These are phyloP conservation scores for Microhierax caerulescens DNA, from an alignment of 2,797 vertebrate species.

Conservation along the genomic window DNA sequence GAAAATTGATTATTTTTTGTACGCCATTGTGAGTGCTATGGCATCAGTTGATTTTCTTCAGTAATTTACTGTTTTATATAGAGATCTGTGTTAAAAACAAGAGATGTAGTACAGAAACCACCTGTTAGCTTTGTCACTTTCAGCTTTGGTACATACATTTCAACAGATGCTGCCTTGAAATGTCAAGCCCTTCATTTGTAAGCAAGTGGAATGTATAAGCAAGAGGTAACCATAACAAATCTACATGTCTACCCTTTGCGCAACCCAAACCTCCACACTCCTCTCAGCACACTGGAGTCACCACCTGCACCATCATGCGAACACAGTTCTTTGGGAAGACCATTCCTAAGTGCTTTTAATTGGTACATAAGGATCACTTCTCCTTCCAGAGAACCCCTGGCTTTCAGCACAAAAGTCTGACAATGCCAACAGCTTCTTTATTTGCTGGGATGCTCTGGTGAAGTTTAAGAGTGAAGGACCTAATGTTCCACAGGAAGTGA, in stretches of 20 bases:
- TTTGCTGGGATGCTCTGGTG: background rate
- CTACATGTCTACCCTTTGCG: background rate
- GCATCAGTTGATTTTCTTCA: background rate
- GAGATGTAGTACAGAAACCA: background rate
- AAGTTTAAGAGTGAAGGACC: background rate
- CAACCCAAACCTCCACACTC: background rate
- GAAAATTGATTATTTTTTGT: background rate
- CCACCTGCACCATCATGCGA: accelerated
- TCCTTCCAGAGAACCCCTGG: background rate
- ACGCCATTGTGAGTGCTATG: background rate
- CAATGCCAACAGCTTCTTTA: background rate
- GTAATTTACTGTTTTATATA: background rate
- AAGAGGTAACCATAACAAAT: background rate
- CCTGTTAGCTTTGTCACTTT: background rate
- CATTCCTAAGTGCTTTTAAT: background rate
- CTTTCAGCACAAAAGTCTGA: background rate
- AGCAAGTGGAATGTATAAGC: background rate
- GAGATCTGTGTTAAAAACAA: background rate
- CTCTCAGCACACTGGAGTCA: background rate
- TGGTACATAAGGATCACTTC: background rate
- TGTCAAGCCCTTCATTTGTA: background rate
- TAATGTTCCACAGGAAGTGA: background rate
- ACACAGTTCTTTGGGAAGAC: background rate
- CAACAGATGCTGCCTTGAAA: background rate
- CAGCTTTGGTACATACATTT: background rate